Conservation (phyloP, 2,888 invertebrate genomes). For the Caenorhabditis wallacei region DNA sequence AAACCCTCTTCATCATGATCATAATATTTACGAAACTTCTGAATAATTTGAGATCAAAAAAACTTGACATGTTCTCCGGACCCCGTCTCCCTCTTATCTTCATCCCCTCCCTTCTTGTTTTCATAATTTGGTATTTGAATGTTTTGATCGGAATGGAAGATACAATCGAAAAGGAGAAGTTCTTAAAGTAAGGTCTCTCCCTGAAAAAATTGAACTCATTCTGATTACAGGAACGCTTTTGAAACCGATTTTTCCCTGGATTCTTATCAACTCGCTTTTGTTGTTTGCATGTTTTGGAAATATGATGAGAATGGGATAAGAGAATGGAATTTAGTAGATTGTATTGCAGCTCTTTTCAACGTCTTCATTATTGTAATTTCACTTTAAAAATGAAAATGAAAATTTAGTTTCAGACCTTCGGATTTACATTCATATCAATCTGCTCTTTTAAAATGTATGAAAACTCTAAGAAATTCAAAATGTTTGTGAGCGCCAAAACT, state of each 20-base stretch:
- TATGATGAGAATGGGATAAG: slow-evolving; percentile 4
- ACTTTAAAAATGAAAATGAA: neutral
- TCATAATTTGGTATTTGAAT: slow-evolving; percentile 25
- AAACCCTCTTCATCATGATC: too few species aligned
- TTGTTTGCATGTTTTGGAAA: slow-evolving; percentile 40
- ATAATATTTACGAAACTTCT: too few species aligned
- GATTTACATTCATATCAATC: slow-evolving; percentile 38
- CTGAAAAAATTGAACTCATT: too few species aligned
- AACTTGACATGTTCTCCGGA: neutral
- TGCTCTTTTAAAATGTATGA: slow-evolving; percentile 15
- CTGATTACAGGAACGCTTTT: slow-evolving; percentile 15
- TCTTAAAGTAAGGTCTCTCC: neutral
- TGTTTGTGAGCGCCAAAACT: slow-evolving; percentile 29
- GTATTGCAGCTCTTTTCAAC: slow-evolving; percentile 4
- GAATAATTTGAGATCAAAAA: slow-evolving; percentile 23
- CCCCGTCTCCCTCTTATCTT: slow-evolving; percentile 15
- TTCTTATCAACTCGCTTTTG: neutral
- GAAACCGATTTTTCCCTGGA: slow-evolving; percentile 6
- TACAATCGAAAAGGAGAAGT: slow-evolving; percentile 17
- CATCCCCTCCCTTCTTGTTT: slow-evolving; percentile 27
- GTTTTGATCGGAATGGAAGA: slow-evolving; percentile 37
- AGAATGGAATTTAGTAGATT: slow-evolving; percentile 6
- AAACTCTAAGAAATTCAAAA: slow-evolving; percentile 15
- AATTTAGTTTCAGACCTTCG: neutral
- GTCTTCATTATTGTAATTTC: slow-evolving; percentile 18